Conservation (phyloP, 2,888 invertebrate species). For the Auanema freiburgensis region DNA sequence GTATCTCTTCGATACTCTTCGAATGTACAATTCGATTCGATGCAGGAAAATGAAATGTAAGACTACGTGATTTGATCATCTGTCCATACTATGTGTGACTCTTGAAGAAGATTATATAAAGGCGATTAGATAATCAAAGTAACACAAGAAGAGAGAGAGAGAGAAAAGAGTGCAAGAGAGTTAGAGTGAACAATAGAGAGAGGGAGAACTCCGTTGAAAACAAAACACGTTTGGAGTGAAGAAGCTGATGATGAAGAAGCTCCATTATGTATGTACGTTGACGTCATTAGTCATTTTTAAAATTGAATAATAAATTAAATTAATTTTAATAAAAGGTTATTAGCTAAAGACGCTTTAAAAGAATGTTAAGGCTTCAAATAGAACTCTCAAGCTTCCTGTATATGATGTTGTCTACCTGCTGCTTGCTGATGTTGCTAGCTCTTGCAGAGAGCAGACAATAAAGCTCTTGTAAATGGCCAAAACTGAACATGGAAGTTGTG, state of each 20-base stretch:
- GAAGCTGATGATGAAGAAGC: background rate
- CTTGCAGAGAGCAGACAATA: too few species aligned
- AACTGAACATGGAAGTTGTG: background rate
- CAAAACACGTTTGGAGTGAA: constrained; percentile 5
- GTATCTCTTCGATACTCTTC: constrained; percentile 43
- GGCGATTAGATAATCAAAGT: background rate
- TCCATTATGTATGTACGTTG: too few species aligned
- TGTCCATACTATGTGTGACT: background rate
- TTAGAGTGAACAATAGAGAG: constrained; percentile 4
- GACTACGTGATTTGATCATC: constrained; percentile 41
- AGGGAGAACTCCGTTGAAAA: constrained; percentile 4
- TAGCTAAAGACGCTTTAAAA: too few species aligned
- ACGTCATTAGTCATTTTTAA: too few species aligned
- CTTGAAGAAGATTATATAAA: background rate
- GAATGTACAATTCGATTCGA: constrained; percentile 32
- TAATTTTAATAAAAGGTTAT: too few species aligned
- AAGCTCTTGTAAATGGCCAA: too few species aligned
- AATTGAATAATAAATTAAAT: too few species aligned
- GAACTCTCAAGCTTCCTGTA: too few species aligned
- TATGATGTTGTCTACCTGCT: too few species aligned
- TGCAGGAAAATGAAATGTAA: constrained; percentile 28
- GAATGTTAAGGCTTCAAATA: too few species aligned
- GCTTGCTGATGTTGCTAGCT: too few species aligned
- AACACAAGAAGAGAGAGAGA: constrained; percentile 11
- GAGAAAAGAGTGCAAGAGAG: background rate